These are phyloP conservation scores for Pleuronectes platessa DNA, from an alignment of 2,113 vertebrate genomes.

Conservation along the genomic window DNA sequence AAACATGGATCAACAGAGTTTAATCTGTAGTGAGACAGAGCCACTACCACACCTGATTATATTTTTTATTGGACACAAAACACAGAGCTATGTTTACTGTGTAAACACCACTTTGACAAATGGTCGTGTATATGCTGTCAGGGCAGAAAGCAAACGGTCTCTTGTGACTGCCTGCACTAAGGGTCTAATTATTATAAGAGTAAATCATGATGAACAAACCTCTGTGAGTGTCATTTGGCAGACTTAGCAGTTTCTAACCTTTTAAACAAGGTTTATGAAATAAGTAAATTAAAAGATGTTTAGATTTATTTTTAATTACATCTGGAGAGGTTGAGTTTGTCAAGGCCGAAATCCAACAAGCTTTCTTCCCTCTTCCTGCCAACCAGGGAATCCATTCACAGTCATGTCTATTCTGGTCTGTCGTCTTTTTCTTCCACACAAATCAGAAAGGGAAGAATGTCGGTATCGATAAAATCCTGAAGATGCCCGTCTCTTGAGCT, in stretches of 20 bases:
- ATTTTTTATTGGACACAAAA: too few relatives aligned
- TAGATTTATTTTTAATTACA: too few relatives aligned
- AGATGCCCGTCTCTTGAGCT: too few relatives aligned
- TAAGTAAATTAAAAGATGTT: neutral
- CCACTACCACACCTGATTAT: too few relatives aligned
- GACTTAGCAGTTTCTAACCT: neutral
- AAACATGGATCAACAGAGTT: too few relatives aligned
- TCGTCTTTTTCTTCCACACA: neutral
- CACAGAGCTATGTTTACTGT: constrained; percentile 55
- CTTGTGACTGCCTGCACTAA: neutral
- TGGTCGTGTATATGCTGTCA: neutral
- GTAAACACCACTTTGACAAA: constrained; percentile 43
- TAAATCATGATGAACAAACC: neutral
- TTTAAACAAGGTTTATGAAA: constrained; percentile 9
- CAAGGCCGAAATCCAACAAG: too few relatives aligned
- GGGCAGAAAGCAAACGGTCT: too few relatives aligned
- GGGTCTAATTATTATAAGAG: neutral
- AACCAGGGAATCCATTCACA: neutral
- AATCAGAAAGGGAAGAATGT: neutral
- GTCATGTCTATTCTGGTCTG: neutral
- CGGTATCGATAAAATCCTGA: too few relatives aligned
- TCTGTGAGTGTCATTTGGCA: neutral
- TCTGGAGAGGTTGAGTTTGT: too few relatives aligned
- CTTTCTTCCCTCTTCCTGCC: too few relatives aligned
- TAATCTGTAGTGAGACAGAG: too few relatives aligned